Evolutionary conservation across 1,140 invertebrate species (phyloP), one percentile per base, ranked within the genome.

Genomic region (Cherax quadricarinatus): DNA sequence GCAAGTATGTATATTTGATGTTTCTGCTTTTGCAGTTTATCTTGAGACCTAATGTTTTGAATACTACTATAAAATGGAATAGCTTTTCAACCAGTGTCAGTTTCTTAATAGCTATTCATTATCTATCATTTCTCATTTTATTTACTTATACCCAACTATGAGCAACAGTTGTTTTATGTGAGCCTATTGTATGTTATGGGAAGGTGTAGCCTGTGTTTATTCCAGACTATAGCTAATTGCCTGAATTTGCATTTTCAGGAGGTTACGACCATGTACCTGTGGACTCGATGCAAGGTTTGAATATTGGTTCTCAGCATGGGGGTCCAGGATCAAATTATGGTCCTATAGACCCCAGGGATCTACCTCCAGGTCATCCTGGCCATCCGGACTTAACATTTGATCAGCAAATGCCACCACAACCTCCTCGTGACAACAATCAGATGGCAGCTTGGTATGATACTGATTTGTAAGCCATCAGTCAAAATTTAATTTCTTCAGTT

Each of bases 251-350:
- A 30, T 88, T 78, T 94, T 86, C 95, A 94, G 62, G 93, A 98
- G 98, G 98, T 96, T 98, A 98, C 97, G 98, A 98, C 96, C 97
- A 98, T 96, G 97, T 98, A 96, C 98, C 98, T 96, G 97, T 98
- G 97, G 98, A 98, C 96, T 98, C 97, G 90, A 98, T 99, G 98
- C 98, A 98, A 96, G 98, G 98, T 93, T 96, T 99, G 94, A 98
- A 99, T 94, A 97, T 99, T 94, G 98, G 97, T 94, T 97, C 96
- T 93, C 96, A 96, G 87, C 91, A 91, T 70, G 95, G 95, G 80
- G 96, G 95, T 88, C 95, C 95, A 49, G 94, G 95, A 87, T 96
- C 96, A 93, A 96, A 96, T 80, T 97, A 97, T 94, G 97, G 96
- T 88, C 96, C 96, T 93, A 97, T 98, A 96, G 98, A 98, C 95